Evolutionary conservation across 1,140 invertebrate species (phyloP), one percentile per base, ranked within the genome.

Genomic region (Teleopsis dalmanni): DNA sequence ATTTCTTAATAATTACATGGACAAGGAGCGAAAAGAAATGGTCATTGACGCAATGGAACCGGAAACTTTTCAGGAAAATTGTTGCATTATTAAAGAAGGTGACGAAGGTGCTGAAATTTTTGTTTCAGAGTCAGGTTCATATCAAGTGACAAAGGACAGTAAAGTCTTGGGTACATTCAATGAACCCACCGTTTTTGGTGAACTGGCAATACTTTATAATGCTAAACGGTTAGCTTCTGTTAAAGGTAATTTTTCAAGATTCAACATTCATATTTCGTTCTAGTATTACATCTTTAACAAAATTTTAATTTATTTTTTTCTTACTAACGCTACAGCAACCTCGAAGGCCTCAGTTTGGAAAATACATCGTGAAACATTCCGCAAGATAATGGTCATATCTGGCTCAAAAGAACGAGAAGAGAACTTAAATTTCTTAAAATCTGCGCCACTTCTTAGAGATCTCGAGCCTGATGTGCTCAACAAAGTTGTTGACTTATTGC

Each of bases 21-120:
- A 95, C 55, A 79, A 84, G 11, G 81, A 83, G 34, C 87, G 95
- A 65, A 75, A 89, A 29, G 73, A 79, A 33, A 83, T 85, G 57
- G 84, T 95, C n/a, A 85, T 95, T 4, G 87, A 92, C 59, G 91
- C 88, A 13, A 95, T 95, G 91, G 87, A 86, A 61, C 81, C 85
- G 0, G 83, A 90, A 59, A 76, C 84, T 51, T 88, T 86, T 60
- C 65, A 77, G 5, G 76, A 83, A 25, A 82, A 82, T 27, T 85
- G 81, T 52, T 80, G 84, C 55, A 87, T 97, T 36, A 94, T 96
- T 56, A 80, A 81, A 33, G 90, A 95, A 75, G 91, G 92, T 47
- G 86, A 89, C 59, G 80, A 79, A 49, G 87, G 85, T 16, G 83
- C 81, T 29, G 85, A 91, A 63, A 73, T 91, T 18, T 91, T 83